Base-by-base conservation (phyloP, 2,797 vertebrate species). In the Sparus aurata region DNA sequence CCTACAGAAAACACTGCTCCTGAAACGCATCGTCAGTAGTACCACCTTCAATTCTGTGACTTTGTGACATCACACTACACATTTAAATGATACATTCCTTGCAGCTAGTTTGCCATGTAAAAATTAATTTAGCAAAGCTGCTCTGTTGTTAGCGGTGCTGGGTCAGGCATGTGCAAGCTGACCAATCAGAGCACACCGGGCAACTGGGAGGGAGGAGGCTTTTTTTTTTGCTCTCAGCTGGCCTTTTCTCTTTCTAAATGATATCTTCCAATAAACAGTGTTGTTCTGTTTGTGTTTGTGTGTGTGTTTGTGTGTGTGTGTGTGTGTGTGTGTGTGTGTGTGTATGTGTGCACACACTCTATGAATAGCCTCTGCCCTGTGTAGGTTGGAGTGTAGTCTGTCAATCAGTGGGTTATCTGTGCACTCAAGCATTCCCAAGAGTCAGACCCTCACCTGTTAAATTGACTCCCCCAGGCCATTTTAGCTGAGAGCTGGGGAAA, bases 401-500 rank as follows among this genome's bases (percentile, higher is more conserved):
- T 89, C 92, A 91, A 65, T 89, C 89, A 87, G 65, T 77, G 69
- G 64, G 82, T 77, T 89, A 85, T 88, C 76, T 85, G 73, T 85
- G 80, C 62, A 73, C 77, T 84, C 73, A 80, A 76, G 79, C 74
- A 61, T 65, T 78, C 86, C 81, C 86, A 45, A 30, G 86, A 88
- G 84, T 83, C 81, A 61, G 66, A 66, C 75, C 75, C 45, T 82
- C 82, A 86, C 87, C 83, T 84, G 68, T 68, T 91, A 87, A 91
- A 93, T 86, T 85, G 81, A 89, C 75, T 88, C 84, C 85, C 82
- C 38, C 16, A 52, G 83, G 91, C 64, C 61, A 71, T 65, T 80
- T 77, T 65, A 63, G 62, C 58, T n/a, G 61, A 47, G 6, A 61
- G 77, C 66, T 68, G n/a, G 49, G 50, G 52, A 77, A 78, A 27